These are phyloP conservation scores for Gonocerus acuteangulatus DNA, from an alignment of 2,888 invertebrate genomes.

Conservation along the genomic window DNA sequence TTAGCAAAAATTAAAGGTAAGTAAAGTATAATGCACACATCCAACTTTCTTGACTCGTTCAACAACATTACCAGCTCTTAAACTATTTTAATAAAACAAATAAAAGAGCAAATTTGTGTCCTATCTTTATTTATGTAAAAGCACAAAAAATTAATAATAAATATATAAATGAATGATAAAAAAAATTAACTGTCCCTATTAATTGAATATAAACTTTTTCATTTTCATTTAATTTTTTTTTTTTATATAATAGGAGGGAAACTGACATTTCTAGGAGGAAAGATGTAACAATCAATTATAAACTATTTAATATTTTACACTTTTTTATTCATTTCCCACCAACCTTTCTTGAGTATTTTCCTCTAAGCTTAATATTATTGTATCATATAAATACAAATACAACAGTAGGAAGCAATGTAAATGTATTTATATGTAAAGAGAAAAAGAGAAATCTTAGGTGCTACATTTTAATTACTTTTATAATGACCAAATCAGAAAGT, in stretches of 20 bases:
- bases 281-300: background rate
- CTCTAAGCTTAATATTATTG: constrained; percentile 11
- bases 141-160: background rate
- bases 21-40: no score
- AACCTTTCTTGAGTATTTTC: constrained; percentile 16
- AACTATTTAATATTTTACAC: background rate
- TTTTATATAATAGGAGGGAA: no score
- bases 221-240: no score
- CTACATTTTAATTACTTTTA: constrained; percentile 1
- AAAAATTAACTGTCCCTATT: no score
- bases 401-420: background rate
- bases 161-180: background rate
- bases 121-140: background rate
- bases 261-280: no score
- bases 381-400: constrained; percentile 8
- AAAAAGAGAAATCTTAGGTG: constrained; percentile 13
- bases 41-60: no score
- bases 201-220: no score
- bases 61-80: no score
- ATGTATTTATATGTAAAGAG: constrained; percentile 2
- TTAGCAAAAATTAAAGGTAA: no score
- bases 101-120: background rate
- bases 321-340: constrained; percentile 13
- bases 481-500: constrained; percentile 2
- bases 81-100: no score